Base-by-base conservation (phyloP, 2,113 vertebrate genomes). In the Anoura caudifer region DNA sequence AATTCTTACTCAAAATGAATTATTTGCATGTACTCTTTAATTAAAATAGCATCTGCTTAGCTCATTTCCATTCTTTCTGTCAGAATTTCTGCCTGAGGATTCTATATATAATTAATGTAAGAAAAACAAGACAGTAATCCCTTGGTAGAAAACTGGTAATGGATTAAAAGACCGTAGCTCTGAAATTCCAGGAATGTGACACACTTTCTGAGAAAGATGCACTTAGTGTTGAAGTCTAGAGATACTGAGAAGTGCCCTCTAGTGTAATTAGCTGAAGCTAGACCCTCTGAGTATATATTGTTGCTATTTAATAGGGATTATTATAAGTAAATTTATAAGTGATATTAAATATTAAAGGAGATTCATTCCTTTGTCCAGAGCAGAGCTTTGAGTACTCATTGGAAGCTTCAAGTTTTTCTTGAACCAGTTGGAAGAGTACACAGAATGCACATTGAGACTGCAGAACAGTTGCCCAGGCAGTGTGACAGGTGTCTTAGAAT, bases 91-190 rank as follows among this genome's bases (percentile, higher is more conserved):
- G 97, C 96, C 94, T 61, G 95, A 98, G 90, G 45, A 96, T 79
- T 97, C 97, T 98, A 95, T 97, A 96, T 98, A 98, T 97, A 98
- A 98, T 98, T 98, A 98, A 98, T 98, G 97, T 97, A 97, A 96
- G 97, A 97, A 98, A 98, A 98, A 97, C 97, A 98, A 98, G 96
- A 96, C 75, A 63, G 90, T 85, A 86, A 92, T 97, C 92, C 95
- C 97, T 98, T 96, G 98, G 20, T 97, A 90, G 94, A 97, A 97
- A 97, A 97, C 97, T 97, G 65, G 94, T 95, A 98, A 96, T 97
- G 93, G 97, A 94, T 98, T 97, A 95, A 98, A 98, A 98, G 88
- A 92, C 69, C 63, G 15, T 94, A 72, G 72, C 95, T 97, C 69
- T 93, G 97, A 98, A 93, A 76, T 97, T 97, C 96, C 95, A 97